A percentile compares a stretch with the other conserved stretches of the same genome.
phyloP scores from a whole-genome alignment of 2,888 invertebrate species.

The Terebella lapidaria region DNA sequence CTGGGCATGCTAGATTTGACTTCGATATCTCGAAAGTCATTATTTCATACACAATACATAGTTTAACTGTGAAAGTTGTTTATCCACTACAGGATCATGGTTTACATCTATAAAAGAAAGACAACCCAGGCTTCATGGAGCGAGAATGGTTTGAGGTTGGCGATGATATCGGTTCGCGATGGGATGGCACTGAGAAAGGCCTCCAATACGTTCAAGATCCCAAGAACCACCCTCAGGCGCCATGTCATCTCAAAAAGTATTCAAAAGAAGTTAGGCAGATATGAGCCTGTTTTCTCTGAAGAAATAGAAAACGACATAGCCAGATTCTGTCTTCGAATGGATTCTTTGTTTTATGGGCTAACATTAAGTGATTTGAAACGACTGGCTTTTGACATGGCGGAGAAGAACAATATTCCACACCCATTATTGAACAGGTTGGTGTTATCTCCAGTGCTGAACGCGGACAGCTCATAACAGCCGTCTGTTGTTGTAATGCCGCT shows the following conservation, averaged over 20 bases:
- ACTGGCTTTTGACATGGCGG: too few relatives aligned
- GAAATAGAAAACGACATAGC: too few relatives aligned
- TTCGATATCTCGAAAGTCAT: too few relatives aligned
- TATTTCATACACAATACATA: too few relatives aligned
- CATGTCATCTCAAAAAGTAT: neutral
- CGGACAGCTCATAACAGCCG: neutral
- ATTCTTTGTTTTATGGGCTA: too few relatives aligned
- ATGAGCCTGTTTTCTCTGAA: neutral
- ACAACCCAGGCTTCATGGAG: neutral
- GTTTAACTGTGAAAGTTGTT: too few relatives aligned
- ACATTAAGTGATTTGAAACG: too few relatives aligned
- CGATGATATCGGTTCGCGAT: neutral
- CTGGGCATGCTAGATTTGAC: too few relatives aligned
- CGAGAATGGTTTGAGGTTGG: neutral
- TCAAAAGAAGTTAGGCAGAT: neutral
- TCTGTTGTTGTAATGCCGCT: neutral
- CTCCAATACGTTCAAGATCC: neutral
- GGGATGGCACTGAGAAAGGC: neutral
- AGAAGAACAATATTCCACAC: too few relatives aligned
- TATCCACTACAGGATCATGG: too few relatives aligned
- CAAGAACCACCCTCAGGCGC: neutral
- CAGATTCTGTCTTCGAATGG: too few relatives aligned
- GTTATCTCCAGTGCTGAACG: neutral
- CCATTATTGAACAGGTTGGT: neutral
- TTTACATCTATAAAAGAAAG: neutral